Conservation (phyloP, 1,140 invertebrate genomes). For the Diorhabda sublineata region DNA sequence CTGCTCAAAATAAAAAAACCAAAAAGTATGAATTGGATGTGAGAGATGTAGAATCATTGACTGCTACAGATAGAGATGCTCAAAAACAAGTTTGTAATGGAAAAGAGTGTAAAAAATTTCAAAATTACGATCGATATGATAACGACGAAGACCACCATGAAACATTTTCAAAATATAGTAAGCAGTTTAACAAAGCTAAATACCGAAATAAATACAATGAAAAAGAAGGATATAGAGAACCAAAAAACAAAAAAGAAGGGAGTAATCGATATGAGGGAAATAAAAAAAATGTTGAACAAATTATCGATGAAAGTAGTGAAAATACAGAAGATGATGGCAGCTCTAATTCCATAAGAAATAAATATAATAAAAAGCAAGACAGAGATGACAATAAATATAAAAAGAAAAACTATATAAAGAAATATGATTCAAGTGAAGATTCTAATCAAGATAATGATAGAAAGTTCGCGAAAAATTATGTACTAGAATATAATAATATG, state of each 20-base stretch:
- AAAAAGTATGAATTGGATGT: not conserved
- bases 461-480: not conserved
- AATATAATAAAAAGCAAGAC: not conserved
- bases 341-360: not conserved
- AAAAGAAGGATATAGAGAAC: not conserved
- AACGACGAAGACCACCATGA: not conserved
- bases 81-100: not conserved
- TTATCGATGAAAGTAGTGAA: not conserved
- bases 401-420: not conserved
- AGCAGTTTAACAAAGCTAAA: not conserved
- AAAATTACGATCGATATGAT: not conserved
- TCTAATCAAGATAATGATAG: not conserved
- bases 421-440: not conserved
- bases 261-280: conserved; percentile 4
- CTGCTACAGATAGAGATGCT: not conserved
- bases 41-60: not conserved
- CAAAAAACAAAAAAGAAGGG: not conserved
- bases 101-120: not conserved
- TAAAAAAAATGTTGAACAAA: not conserved
- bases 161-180: not conserved
- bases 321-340: not conserved
- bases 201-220: not conserved
- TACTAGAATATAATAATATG: not conserved
- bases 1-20: not conserved
- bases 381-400: not conserved